Percentiles rank a stretch among this genome's conserved stretches.
Conservation (phyloP, 2,888 invertebrate genomes). For the Pyrrhia umbra region DNA sequence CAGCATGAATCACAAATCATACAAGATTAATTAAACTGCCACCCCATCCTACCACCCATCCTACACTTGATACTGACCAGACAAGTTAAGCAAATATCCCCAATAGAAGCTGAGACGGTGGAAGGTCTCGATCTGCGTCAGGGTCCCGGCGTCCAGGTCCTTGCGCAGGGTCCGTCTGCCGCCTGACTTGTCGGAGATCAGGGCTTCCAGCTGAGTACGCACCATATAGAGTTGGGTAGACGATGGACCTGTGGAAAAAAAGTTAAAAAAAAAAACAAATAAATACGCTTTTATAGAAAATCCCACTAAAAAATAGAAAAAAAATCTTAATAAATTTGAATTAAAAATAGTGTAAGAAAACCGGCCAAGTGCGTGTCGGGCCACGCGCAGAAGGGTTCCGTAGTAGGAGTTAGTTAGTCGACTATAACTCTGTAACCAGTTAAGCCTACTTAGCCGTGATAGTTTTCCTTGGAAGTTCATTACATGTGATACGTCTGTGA, state of each 20-base stretch:
- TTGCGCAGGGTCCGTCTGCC: constrained; percentile 98
- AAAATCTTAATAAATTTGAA: background rate
- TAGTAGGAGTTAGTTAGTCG: too few relatives aligned
- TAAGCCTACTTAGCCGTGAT: too few relatives aligned
- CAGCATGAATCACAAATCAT: too few relatives aligned
- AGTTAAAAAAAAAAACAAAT: background rate
- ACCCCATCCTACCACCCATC: too few relatives aligned
- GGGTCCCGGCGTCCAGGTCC: constrained; percentile 98
- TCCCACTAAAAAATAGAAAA: background rate
- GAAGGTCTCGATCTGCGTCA: constrained; percentile 98
- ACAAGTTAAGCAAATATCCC: constrained; percentile 98
- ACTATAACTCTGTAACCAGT: too few relatives aligned
- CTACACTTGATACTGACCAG: constrained; percentile 70
- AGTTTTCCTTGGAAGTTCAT: too few relatives aligned
- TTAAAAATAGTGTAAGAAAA: too few relatives aligned
- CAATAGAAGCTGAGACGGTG: constrained; percentile 99
- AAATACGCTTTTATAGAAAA: background rate
- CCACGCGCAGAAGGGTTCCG: too few relatives aligned
- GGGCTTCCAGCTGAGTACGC: constrained; percentile 98
- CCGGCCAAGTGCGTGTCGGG: too few relatives aligned
- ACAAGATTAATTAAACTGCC: too few relatives aligned
- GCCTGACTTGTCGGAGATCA: constrained; percentile 99
- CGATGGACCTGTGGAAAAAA: constrained; percentile 92
- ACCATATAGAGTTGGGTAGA: constrained; percentile 99
- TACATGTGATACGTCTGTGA: too few relatives aligned